These are phyloP conservation scores for Glandiceps talaboti DNA, from an alignment of 53 echinoderm and acorn worm species.

Conservation along the genomic window DNA sequence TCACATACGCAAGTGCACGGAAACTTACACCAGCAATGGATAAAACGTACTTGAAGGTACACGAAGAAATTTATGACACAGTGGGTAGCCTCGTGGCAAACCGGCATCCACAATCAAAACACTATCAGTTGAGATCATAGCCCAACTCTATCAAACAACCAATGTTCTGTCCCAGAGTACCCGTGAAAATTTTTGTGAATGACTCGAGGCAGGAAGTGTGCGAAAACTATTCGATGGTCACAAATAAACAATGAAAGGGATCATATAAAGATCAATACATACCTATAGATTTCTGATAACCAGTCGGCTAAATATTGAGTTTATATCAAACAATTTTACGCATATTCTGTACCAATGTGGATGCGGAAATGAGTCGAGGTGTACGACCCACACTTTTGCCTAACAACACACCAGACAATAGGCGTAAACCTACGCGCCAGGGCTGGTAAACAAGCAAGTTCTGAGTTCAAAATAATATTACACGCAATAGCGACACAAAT, in stretches of 20 bases:
- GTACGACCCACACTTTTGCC: background rate
- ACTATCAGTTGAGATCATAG: too few species aligned
- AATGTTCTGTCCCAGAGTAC: too few species aligned
- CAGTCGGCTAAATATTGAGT: background rate
- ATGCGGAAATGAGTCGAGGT: background rate
- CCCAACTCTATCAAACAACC: too few species aligned
- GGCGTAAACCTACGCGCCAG: background rate
- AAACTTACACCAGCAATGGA: too few species aligned
- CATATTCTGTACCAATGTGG: background rate
- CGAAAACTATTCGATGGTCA: background rate
- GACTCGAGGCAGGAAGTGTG: too few species aligned
- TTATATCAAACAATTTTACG: background rate
- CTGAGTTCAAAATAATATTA: background rate
- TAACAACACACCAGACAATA: background rate
- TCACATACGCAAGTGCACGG: too few species aligned
- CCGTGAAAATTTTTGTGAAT: too few species aligned
- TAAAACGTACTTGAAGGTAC: background rate
- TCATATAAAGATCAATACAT: background rate
- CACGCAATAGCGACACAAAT: too few species aligned
- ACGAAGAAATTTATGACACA: background rate
- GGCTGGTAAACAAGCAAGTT: background rate
- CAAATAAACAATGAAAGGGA: background rate
- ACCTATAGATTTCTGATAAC: background rate
- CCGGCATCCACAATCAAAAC: too few species aligned
- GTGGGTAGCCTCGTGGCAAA: background rate